Evolutionary conservation across 2,888 invertebrate genomes (phyloP), one percentile per base, ranked within the genome.

Genomic region (Sabellastarte sp.): DNA sequence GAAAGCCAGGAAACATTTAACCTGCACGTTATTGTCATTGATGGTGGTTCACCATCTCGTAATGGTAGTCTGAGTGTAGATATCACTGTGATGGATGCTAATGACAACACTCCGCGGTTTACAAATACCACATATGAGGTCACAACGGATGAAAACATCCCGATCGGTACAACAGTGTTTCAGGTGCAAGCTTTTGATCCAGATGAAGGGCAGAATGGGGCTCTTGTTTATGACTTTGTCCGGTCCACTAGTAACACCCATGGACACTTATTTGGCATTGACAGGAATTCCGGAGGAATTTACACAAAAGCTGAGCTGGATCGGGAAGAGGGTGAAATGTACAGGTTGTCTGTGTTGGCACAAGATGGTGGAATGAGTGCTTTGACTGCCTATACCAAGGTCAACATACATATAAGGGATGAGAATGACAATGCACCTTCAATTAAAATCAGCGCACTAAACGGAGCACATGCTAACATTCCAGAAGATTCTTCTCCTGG

Each of bases 101-200:
- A 63, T 51, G 63, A 63, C 30, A 59, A 63, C 30, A 63, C 58
- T n/a, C 63, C 63, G 1, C 58, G 32, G n/a, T 63, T 58, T 63
- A 52, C 32, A 33, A 63, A 63, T 28, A 57, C 55, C 5, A 59
- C 59, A 5, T 63, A 63, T 28, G 59, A 63, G 32, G 56, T 61
- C 15, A 41, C 56, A 2, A 50, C 56, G 29, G 28, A 51, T 24
- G 61, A 61, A 32, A 61, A 61, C 30, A 50, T 61, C 29, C 41
- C 41, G 20, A 41, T 41, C 20, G 41, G 41, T 41, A 41, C 10
- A 20, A 15, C 41, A 10, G 20, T 41, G 20, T 41, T 41, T 20
- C 41, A 53, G 28, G 53, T 53, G 5, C 20, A 26, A 10, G 53
- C 53, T 26, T n/a, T 5, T 26, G 53, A 53, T 26, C 53, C 26